These are phyloP conservation scores for Orchesella cincta DNA, from an alignment of 1,140 invertebrate genomes.

Conservation along the genomic window DNA sequence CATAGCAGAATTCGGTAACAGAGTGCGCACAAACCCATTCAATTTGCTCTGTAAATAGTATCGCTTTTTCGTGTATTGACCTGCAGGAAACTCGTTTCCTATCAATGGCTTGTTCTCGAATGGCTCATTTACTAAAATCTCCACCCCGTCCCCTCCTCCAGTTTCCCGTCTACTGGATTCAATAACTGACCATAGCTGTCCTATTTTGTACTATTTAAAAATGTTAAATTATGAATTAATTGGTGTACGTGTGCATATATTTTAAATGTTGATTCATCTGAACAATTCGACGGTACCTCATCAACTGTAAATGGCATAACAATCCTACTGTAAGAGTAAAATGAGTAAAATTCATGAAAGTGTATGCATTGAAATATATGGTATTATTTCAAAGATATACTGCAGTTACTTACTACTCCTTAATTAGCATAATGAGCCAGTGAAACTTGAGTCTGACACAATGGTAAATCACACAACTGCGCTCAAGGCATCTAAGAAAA, in stretches of 20 bases:
- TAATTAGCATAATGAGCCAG: too few species aligned
- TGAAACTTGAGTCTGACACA: too few species aligned
- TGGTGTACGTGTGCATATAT: too few species aligned
- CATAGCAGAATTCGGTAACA: constrained; percentile 66
- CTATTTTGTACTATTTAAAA: constrained; percentile 63
- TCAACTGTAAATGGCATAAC: constrained; percentile 62
- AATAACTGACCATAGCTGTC: constrained; percentile 68
- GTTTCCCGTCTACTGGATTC: constrained; percentile 57
- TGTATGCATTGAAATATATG: not conserved
- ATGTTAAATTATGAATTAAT: constrained; percentile 36
- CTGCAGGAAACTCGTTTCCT: constrained; percentile 59
- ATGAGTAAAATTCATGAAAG: constrained; percentile 32
- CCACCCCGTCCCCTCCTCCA: constrained; percentile 66
- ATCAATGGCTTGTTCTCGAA: constrained; percentile 59
- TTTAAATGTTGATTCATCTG: too few species aligned
- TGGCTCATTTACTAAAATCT: constrained; percentile 63
- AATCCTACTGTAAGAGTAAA: constrained; percentile 59
- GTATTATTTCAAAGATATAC: not conserved
- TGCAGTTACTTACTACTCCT: too few species aligned
- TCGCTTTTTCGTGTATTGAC: constrained; percentile 71
- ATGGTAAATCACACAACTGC: too few species aligned
- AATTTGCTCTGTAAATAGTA: constrained; percentile 63
- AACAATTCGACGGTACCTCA: too few species aligned
- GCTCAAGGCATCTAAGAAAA: too few species aligned
- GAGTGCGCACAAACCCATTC: constrained; percentile 57